These are phyloP conservation scores for Oreotragus oreotragus DNA, from an alignment of 2,113 vertebrate genomes.

Conservation along the genomic window DNA sequence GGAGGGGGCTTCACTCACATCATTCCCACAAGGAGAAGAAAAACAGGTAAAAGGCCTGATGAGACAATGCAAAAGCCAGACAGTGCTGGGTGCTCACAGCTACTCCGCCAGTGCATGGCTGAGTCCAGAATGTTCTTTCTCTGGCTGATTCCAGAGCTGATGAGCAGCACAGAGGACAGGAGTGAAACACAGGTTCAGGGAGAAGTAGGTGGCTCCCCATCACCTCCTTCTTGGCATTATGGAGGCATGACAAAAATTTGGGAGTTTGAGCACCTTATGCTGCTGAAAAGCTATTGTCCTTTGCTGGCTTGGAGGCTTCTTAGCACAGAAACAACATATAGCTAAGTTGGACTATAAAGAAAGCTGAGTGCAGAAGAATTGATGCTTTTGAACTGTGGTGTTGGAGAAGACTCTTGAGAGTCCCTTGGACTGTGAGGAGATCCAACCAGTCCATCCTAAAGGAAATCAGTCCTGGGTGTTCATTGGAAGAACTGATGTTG, in stretches of 20 bases:
- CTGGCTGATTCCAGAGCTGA: neutral
- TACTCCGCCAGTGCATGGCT: no score
- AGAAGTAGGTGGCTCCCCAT: neutral
- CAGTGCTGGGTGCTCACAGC: neutral
- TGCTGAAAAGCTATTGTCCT: neutral
- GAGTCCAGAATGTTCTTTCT: neutral
- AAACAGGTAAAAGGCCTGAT: neutral
- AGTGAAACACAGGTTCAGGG: neutral
- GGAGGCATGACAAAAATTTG: neutral
- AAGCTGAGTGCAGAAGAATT: neutral
- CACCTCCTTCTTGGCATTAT: no score
- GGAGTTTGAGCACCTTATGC: fast-evolving
- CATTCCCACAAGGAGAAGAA: neutral
- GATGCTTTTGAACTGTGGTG: neutral
- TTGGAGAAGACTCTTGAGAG: neutral
- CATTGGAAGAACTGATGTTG: neutral
- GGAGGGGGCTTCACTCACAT: neutral
- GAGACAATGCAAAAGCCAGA: neutral
- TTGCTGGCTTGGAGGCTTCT: neutral
- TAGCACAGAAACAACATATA: neutral
- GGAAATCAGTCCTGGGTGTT: neutral
- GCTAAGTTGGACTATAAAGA: neutral
- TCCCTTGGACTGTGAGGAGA: neutral
- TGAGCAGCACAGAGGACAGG: neutral
- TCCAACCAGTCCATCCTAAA: neutral